phyloP scores from a whole-genome alignment of 2,113 vertebrate genomes.

The Athene cunicularia region DNA sequence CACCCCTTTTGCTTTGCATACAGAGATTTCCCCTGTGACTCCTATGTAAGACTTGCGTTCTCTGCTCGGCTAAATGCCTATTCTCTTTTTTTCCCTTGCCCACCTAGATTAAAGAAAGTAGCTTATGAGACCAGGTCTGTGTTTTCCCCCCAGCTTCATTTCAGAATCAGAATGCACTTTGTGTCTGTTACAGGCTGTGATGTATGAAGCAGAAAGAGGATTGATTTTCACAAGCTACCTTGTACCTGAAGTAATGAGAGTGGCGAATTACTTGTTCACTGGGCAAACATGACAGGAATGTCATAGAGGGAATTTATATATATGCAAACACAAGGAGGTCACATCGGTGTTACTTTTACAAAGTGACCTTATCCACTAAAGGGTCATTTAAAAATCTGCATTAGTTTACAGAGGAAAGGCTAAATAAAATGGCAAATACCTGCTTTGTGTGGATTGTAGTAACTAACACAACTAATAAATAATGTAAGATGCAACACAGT shows the following conservation, averaged over 20 bases:
- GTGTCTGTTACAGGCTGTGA: slow-evolving; percentile 55
- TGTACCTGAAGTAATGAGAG: slow-evolving; percentile 73
- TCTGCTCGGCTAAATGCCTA: background rate
- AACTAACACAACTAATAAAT: slow-evolving; percentile 66
- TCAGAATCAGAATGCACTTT: slow-evolving; percentile 28
- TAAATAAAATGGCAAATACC: slow-evolving; percentile 20
- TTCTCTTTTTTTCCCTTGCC: slow-evolving; percentile 24
- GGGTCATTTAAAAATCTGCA: slow-evolving; percentile 35
- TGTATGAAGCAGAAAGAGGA: slow-evolving; percentile 72
- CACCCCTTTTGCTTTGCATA: background rate
- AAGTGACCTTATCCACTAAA: slow-evolving; percentile 60
- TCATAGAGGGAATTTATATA: slow-evolving; percentile 70
- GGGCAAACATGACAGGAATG: slow-evolving; percentile 76
- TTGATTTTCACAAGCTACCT: slow-evolving; percentile 72
- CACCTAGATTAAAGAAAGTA: background rate
- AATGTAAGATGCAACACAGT: slow-evolving; percentile 56
- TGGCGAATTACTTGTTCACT: slow-evolving; percentile 75
- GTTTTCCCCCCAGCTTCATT: slow-evolving; percentile 20
- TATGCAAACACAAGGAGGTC: slow-evolving; percentile 70
- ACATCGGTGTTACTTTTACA: slow-evolving; percentile 25
- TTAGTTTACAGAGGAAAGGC: background rate
- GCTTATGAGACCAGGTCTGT: background rate
- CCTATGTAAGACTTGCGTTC: background rate
- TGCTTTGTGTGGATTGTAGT: background rate
- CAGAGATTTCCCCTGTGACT: background rate